These are phyloP conservation scores for Poecilobothrus nobilitatus DNA, from an alignment of 2,888 invertebrate species.

Conservation along the genomic window DNA sequence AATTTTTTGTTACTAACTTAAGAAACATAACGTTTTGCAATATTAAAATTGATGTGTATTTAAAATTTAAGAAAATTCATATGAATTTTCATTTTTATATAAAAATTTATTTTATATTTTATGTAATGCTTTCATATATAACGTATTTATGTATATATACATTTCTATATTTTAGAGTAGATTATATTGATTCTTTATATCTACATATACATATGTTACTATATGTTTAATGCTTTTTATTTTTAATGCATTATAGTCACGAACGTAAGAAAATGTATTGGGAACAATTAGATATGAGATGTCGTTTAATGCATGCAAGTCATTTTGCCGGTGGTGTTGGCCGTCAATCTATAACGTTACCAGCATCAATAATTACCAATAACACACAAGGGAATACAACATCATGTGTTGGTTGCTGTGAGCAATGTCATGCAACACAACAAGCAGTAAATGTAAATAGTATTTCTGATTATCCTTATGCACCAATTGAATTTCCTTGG, in stretches of 20 bases:
- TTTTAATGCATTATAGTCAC: slow-evolving; percentile 6
- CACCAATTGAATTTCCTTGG: neutral
- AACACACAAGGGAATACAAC: neutral
- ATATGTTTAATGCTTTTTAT: too few species aligned
- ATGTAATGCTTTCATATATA: too few species aligned
- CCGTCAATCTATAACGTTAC: neutral
- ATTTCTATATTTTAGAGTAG: too few species aligned
- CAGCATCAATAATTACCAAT: slow-evolving; percentile 2
- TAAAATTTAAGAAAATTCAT: too few species aligned
- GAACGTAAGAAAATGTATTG: slow-evolving; percentile 9
- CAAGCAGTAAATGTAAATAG: neutral
- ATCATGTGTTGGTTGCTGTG: slow-evolving; percentile 7
- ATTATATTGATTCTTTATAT: too few species aligned
- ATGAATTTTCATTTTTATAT: too few species aligned
- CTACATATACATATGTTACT: too few species aligned
- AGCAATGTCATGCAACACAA: slow-evolving; percentile 5
- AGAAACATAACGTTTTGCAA: too few species aligned
- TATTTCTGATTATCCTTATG: neutral
- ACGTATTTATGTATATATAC: too few species aligned
- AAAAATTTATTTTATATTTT: too few species aligned
- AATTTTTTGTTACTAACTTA: too few species aligned
- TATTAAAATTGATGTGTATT: too few species aligned
- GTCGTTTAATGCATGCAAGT: slow-evolving; percentile 11
- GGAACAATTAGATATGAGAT: slow-evolving; percentile 11
- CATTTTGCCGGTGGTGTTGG: slow-evolving; percentile 3